Conservation (phyloP, 2,113 vertebrate species). For the Caranx ignobilis region DNA sequence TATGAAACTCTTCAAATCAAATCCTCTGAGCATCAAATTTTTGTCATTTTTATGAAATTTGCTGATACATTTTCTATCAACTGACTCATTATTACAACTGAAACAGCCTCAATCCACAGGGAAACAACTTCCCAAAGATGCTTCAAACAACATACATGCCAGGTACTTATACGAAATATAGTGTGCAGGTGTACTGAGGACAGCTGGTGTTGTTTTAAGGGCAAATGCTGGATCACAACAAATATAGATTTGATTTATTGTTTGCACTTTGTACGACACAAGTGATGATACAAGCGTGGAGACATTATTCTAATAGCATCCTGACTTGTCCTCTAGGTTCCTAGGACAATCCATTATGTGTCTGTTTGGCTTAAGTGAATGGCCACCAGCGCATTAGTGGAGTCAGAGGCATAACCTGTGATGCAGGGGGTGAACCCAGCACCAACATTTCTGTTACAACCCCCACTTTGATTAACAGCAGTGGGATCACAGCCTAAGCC, state of each 20-base stretch:
- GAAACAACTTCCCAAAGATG: not conserved
- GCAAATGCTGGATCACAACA: not conserved
- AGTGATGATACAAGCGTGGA: no score
- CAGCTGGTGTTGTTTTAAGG: not conserved
- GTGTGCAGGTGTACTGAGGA: not conserved
- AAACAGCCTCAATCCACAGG: no score
- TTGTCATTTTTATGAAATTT: not conserved
- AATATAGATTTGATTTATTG: not conserved
- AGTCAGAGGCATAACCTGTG: not conserved
- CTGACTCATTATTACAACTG: not conserved
- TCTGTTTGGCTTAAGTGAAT: no score
- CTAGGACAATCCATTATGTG: not conserved
- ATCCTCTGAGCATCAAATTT: not conserved
- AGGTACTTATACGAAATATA: not conserved
- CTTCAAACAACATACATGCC: not conserved
- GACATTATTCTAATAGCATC: not conserved
- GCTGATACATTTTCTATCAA: not conserved
- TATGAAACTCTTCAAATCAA: no score
- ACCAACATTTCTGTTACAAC: no score
- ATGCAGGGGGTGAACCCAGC: no score
- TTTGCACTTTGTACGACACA: no score
- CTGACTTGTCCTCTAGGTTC: not conserved
- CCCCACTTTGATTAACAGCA: no score
- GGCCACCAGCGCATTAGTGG: no score
- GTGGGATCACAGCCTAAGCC: no score